phyloP scores from a whole-genome alignment of 2,797 vertebrate genomes.

The Acanthiza pusilla region DNA sequence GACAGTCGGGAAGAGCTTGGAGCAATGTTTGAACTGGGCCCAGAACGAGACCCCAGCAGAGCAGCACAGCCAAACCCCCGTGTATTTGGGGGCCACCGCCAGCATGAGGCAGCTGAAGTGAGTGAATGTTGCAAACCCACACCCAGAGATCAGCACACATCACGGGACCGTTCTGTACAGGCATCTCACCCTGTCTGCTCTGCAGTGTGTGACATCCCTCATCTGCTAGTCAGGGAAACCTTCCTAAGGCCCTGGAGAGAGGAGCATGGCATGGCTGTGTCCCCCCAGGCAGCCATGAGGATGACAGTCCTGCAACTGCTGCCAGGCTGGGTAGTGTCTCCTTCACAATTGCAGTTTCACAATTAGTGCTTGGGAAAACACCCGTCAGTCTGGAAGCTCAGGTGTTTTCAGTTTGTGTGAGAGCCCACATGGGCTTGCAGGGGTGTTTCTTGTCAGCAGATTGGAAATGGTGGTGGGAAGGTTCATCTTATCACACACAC shows the following conservation, averaged over 20 bases:
- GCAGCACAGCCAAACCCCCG: slow-evolving; percentile 64
- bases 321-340: not conserved
- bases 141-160: not conserved
- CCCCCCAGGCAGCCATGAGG: not conserved
- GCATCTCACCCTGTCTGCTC: not conserved
- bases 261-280: not conserved
- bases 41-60: slow-evolving; percentile 64
- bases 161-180: not conserved
- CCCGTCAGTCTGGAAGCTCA: not conserved
- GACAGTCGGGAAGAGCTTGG: slow-evolving; percentile 69
- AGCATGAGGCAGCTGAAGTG: slow-evolving; percentile 78
- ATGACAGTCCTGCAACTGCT: not conserved
- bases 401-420: not conserved
- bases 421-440: not conserved
- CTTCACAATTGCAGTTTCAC: not conserved
- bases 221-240: not conserved
- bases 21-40: slow-evolving; percentile 73
- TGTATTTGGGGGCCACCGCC: slow-evolving; percentile 80
- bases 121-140: slow-evolving; percentile 43
- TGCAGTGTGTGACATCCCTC: not conserved
- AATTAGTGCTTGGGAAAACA: not conserved
- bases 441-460: not conserved
- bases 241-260: not conserved
- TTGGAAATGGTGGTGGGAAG: not conserved
- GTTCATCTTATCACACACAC: not conserved